phyloP scores from a whole-genome alignment of 2,888 invertebrate species.

The Bembecia ichneumoniformis region DNA sequence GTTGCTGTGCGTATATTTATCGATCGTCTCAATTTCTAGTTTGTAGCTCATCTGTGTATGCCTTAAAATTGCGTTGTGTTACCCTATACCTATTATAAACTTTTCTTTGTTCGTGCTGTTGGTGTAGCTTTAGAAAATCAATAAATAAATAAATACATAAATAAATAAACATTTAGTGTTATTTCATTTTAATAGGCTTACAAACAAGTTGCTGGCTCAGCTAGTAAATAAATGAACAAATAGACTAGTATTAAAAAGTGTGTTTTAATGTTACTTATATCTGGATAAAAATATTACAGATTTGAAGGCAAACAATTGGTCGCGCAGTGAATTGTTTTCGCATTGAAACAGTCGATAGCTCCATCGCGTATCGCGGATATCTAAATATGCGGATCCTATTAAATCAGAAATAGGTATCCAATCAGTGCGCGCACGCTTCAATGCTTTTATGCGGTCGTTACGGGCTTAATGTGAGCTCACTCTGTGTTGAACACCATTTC shows the following conservation, averaged over 20 bases:
- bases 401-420: constrained; percentile 59
- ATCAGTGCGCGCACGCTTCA: constrained; percentile 43
- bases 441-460: constrained; percentile 41
- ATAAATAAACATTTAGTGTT: too few relatives aligned
- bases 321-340: not conserved
- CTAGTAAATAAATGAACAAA: not conserved
- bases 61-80: too few relatives aligned
- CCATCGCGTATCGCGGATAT: constrained; percentile 27
- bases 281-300: constrained; percentile 12
- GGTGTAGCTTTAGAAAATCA: too few relatives aligned
- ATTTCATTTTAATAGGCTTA: too few relatives aligned
- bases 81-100: too few relatives aligned
- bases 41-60: too few relatives aligned
- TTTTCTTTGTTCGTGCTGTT: too few relatives aligned
- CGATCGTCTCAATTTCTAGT: too few relatives aligned
- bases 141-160: too few relatives aligned
- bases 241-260: not conserved
- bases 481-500: not conserved
- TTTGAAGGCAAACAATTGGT: constrained; percentile 10
- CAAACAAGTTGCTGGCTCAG: too few relatives aligned
- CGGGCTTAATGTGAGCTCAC: constrained; percentile 8
- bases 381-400: constrained; percentile 38
- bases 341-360: constrained; percentile 5
- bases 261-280: not conserved
- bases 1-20: too few relatives aligned